These are phyloP conservation scores for Eulemur mongoz DNA, from an alignment of 2,797 vertebrate species.

Conservation along the genomic window DNA sequence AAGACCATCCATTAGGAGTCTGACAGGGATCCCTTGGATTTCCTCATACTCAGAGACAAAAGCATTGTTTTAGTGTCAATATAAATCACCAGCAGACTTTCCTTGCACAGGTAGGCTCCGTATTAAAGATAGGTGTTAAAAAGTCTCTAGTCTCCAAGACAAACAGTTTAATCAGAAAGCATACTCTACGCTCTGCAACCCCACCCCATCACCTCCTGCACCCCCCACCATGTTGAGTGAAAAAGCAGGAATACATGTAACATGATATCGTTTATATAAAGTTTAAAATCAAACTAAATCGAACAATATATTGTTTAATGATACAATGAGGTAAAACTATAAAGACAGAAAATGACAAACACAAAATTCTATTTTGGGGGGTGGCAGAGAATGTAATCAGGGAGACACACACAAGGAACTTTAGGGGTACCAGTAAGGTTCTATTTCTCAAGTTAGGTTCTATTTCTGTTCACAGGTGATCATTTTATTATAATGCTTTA, in stretches of 20 bases:
- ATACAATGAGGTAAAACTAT: constrained; percentile 19
- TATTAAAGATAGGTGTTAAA: neutral
- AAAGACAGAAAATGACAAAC: neutral
- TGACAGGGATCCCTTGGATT: neutral
- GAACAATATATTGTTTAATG: neutral
- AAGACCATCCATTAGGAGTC: neutral
- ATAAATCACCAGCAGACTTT: neutral
- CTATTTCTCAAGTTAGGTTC: neutral
- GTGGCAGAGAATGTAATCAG: neutral
- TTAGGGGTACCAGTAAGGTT: neutral
- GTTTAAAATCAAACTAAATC: constrained; percentile 36
- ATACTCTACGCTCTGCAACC: neutral
- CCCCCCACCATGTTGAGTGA: neutral
- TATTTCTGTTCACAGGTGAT: neutral
- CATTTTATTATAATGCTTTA: neutral
- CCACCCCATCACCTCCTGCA: neutral
- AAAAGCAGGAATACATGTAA: constrained; percentile 7
- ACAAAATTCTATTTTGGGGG: neutral
- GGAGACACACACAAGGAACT: neutral
- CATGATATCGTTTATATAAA: neutral
- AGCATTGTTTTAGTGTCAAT: neutral
- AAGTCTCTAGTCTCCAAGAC: neutral
- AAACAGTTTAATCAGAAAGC: neutral
- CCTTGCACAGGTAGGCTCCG: neutral
- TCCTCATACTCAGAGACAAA: neutral